A percentile compares a stretch with the other conserved stretches of the same genome.
phyloP scores from a whole-genome alignment of 2,888 invertebrate genomes.

The Heteromyza rotundicornis region DNA sequence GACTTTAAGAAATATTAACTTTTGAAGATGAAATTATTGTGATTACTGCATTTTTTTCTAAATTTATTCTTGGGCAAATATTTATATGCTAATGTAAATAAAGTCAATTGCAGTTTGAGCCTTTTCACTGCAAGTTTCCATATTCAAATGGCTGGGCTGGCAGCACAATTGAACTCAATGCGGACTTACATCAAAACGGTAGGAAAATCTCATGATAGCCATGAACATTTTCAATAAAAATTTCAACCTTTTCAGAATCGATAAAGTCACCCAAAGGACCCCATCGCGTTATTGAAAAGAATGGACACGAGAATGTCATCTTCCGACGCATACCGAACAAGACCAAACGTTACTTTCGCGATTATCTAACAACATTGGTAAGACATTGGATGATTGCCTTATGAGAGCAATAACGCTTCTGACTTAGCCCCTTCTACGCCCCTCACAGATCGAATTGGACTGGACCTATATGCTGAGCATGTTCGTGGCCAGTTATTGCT shows the following conservation, averaged over 20 bases:
- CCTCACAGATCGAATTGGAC: slow-evolving; percentile 70
- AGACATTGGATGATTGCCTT: slow-evolving; percentile 66
- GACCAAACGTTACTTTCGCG: slow-evolving; percentile 77
- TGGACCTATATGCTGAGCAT: slow-evolving; percentile 92
- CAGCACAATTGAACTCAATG: slow-evolving; percentile 55
- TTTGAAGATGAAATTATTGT: too few species aligned
- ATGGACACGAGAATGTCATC: slow-evolving; percentile 57
- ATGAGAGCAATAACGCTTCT: slow-evolving; percentile 6
- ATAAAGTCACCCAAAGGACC: slow-evolving; percentile 31
- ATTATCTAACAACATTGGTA: slow-evolving; percentile 87
- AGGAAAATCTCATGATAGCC: too few species aligned
- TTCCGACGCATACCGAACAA: slow-evolving; percentile 66
- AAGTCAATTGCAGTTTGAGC: too few species aligned
- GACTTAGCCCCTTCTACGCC: not conserved
- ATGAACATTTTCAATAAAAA: too few species aligned
- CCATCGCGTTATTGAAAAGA: slow-evolving; percentile 56
- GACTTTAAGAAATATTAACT: too few species aligned
- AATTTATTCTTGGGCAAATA: too few species aligned
- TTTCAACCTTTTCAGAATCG: slow-evolving; percentile 29
- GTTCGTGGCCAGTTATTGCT: slow-evolving; percentile 83
- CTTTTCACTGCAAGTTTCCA: slow-evolving; percentile 44
- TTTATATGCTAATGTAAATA: too few species aligned
- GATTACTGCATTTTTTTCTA: too few species aligned
- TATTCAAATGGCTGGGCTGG: slow-evolving; percentile 53
- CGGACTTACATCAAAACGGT: slow-evolving; percentile 38